These are phyloP conservation scores for Watsonalla binaria DNA, from an alignment of 2,888 invertebrate species.

Conservation along the genomic window DNA sequence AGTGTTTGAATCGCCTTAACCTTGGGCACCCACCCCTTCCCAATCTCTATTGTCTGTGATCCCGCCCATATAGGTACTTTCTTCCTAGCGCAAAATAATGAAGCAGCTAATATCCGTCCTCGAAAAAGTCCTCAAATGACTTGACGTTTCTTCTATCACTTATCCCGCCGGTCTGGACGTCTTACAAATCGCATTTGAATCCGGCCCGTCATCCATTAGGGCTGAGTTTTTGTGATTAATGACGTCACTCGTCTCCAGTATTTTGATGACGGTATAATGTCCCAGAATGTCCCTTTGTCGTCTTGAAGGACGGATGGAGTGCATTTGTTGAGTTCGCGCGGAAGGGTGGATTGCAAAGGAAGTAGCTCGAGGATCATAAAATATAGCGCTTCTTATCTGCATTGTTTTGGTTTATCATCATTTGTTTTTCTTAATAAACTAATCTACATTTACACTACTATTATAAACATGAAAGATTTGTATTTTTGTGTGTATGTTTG, in stretches of 20 bases:
- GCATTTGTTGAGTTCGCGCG: background rate
- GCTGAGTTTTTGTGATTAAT: conserved; percentile 40
- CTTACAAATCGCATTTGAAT: conserved; percentile 5
- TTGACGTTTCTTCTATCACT: conserved; percentile 1
- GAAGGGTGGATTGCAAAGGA: background rate
- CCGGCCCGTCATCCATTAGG: conserved; percentile 7
- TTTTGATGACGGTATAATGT: conserved; percentile 12
- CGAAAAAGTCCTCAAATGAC: background rate
- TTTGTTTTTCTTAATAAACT: too few species aligned
- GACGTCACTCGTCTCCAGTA: conserved; percentile 17
- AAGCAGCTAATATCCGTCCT: background rate
- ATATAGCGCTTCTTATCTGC: too few species aligned
- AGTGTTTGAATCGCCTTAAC: too few species aligned
- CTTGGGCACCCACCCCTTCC: too few species aligned
- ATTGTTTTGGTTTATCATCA: too few species aligned
- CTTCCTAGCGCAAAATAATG: too few species aligned
- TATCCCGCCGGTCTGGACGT: conserved; percentile 1
- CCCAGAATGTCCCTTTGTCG: background rate
- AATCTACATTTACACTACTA: too few species aligned
- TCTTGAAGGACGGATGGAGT: background rate
- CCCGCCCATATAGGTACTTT: too few species aligned
- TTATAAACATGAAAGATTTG: too few species aligned
- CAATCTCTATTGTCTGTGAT: too few species aligned
- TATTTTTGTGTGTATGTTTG: too few species aligned
- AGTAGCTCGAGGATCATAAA: background rate